These are phyloP conservation scores for Episyrphus balteatus DNA, from an alignment of 1,140 invertebrate genomes.

Conservation along the genomic window DNA sequence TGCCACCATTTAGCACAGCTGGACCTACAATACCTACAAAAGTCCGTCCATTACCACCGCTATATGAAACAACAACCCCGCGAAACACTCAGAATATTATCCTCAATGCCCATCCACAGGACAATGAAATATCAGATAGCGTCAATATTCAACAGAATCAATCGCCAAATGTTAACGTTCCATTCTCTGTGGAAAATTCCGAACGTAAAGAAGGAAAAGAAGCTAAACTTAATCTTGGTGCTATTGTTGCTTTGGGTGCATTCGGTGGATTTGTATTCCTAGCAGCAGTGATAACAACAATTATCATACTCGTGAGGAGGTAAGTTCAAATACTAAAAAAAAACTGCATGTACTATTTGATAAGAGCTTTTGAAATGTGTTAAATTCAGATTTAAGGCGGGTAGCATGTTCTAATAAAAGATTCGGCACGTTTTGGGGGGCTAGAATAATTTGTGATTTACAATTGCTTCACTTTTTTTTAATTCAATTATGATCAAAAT, in stretches of 20 bases:
- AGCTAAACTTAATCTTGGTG: constrained; percentile 68
- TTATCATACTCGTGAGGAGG: constrained; percentile 82
- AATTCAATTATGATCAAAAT: no score
- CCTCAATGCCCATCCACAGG: constrained; percentile 51
- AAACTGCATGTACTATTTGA: no score
- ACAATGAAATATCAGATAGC: constrained; percentile 44
- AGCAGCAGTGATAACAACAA: constrained; percentile 77
- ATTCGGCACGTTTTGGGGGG: no score
- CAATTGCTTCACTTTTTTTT: no score
- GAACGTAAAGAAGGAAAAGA: constrained; percentile 53
- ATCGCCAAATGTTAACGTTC: constrained; percentile 54
- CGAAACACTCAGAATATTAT: constrained; percentile 43
- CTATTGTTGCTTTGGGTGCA: constrained; percentile 78
- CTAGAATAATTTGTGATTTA: no score
- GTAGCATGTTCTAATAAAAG: no score
- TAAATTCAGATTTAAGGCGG: no score
- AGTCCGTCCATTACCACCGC: constrained; percentile 1
- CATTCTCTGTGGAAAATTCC: constrained; percentile 53
- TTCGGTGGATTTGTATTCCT: constrained; percentile 85
- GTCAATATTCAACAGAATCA: constrained; percentile 40
- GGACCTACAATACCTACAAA: constrained; percentile 16
- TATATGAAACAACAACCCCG: constrained; percentile 17
- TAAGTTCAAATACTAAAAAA: constrained; percentile 39
- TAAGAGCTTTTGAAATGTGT: no score
- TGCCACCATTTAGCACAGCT: constrained; percentile 10